Evolutionary conservation across 1,140 invertebrate species (phyloP), one percentile per base, ranked within the genome.

Genomic region (Camponotus pennsylvanicus): DNA sequence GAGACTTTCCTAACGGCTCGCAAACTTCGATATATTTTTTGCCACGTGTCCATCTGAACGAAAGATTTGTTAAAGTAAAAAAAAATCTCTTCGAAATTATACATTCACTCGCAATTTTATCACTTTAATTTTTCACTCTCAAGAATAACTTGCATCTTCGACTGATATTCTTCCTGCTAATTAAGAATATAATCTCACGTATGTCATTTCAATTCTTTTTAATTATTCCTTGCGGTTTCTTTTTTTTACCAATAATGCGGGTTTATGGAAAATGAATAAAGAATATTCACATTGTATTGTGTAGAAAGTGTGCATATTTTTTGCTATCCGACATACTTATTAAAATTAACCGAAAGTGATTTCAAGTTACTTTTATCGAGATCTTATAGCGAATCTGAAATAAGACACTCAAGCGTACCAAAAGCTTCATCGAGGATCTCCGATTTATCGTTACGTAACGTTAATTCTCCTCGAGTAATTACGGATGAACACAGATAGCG

Each of bases 391-490:
- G 32, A 40, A n/a, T 49, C 9, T 37, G 40, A 27, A 34, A n/a
- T 18, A 42, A 76, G 61, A 64, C 11, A 34, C 75, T 34, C 57
- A 13, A 45, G 40, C 42, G 4, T 3, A 21, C 42, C 37, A 21
- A 37, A 67, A n/a, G 66, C 42, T 45, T 27, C 18, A 66, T 42
- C 11, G 34, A n/a, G 32, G 27, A 66, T 52, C 61, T 37, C n/a
- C 13, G 61, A 67, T 67, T 79, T 67, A 45, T 13, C 15, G 75
- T 77, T 63, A 34, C 34, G 32, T 79, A 79, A 79, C 42, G 52
- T 79, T 79, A 67, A 37, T 67, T 8, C 18, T 64, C 42, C 27
- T 21, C 13, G 45, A 55, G 63, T 67, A 64, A 79, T 85, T 55
- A 67, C 59, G 34, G 69, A 45, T n/a, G 27, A 75, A 73, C 57